Evolutionary conservation across 2,888 invertebrate species (phyloP), one percentile per base, ranked within the genome.

Genomic region (Melinaea marsaeus): DNA sequence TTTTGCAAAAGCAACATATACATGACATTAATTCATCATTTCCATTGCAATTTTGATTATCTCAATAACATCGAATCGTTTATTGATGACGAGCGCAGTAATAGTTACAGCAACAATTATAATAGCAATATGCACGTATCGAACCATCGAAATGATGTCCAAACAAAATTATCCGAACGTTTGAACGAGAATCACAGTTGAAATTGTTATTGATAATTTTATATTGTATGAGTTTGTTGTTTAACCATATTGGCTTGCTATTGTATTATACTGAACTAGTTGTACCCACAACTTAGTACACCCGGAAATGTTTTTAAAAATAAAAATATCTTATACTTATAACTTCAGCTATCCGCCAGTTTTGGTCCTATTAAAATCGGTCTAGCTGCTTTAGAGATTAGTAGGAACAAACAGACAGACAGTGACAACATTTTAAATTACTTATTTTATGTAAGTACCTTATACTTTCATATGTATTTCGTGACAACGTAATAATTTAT

Each of bases 71-170:
- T 51, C 32, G 6, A 32, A 51, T 11, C 32, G 57, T 58, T 63
- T 65, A 62, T 67, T 45, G 61, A 63, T 13, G 57, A 54, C 57
- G 59, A 57, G 57, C 65, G 42, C 45, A 58, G 55, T 58, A 22
- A 46, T 45, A 55, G 35, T 35, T 46, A 56, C 55, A 77, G 75
- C 76, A 75, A 71, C 73, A 75, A 78, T 75, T 63, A 83, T 82
- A 84, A 86, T 83, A 84, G 83, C 82, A 85, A 85, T 87, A 87
- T 86, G 87, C 86, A 87, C 86, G 87, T 86, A 70, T 72, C 70
- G 84, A 78, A 77, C 79, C 79, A 71, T 59, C 72, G 72, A 73
- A 78, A 81, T 80, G 78, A 81, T 81, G 79, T 81, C 81, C 80
- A 85, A 85, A 86, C 81, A 84, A 81, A 80, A 83, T 85, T 81